Percentiles rank a stretch among this genome's conserved stretches.
These are phyloP conservation scores for Archips xylosteana DNA, from an alignment of 2,888 invertebrate genomes.

Conservation along the genomic window DNA sequence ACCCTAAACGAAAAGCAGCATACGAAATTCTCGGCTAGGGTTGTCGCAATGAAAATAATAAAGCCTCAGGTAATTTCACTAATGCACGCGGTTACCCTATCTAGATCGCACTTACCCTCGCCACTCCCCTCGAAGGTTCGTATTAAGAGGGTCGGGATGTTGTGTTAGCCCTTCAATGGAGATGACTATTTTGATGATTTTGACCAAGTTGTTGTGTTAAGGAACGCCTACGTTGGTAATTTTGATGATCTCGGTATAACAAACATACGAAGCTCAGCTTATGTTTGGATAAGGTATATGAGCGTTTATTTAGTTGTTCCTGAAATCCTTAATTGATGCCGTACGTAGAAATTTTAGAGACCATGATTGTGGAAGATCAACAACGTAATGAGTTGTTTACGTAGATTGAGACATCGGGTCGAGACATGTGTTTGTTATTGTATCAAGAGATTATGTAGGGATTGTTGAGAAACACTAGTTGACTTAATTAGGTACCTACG, in stretches of 20 bases:
- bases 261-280: not conserved
- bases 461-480: not conserved
- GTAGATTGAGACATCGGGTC: not conserved
- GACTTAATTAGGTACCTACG: too few species aligned
- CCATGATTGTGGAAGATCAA: not conserved
- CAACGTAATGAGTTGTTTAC: constrained; percentile 1
- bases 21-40: constrained; percentile 62
- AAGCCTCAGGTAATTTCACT: constrained; percentile 83
- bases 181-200: constrained; percentile 67
- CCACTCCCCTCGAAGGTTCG: constrained; percentile 68
- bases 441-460: not conserved
- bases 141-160: constrained; percentile 79
- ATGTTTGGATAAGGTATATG: not conserved
- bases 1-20: constrained; percentile 41
- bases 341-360: not conserved
- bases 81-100: constrained; percentile 84
- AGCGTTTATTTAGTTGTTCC: not conserved
- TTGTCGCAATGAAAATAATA: constrained; percentile 83
- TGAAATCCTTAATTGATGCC: not conserved
- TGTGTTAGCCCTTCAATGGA: constrained; percentile 69
- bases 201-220: constrained; percentile 38
- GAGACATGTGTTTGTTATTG: not conserved
- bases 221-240: constrained; percentile 29
- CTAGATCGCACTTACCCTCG: constrained; percentile 78
- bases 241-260: constrained; percentile 14